Base-by-base conservation (phyloP, 1,140 invertebrate genomes). In the Telenomus remus region DNA sequence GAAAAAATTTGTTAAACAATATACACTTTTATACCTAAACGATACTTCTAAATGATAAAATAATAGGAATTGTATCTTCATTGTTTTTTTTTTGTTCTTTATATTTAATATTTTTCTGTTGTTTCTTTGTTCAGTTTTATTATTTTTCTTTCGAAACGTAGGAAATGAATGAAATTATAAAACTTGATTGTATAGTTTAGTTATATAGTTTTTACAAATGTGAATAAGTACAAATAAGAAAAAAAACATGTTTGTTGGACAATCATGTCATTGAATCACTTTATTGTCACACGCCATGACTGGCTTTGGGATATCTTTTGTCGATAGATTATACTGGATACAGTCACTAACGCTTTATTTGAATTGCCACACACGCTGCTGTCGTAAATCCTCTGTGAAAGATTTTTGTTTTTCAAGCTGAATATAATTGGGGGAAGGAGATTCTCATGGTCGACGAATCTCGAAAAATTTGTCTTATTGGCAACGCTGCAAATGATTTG, bases 281-380 rank as follows among this genome's bases (percentile, higher is more conserved):
- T 86, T 87, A 87, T 87, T 87, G 84, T 87, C 85, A 87, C 84
- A 82, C 84, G 84, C 85, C 85, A 87, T 84, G 76, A 82, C 82
- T 86, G 86, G 85, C 85, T 84, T 86, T 82, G 75, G 81, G 83
- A 80, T 85, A 85, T 86, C 83, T 85, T 86, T 86, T 82, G 85
- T 84, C 78, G 80, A 79, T 85, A 83, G 85, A 85, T 85, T 84
- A 85, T 84, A 86, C 79, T 85, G 83, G 79, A 86, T 86, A 86
- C 85, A 86, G 77, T 86, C 84, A 82, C 84, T 85, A 85, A 86
- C 82, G 82, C 80, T 81, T 83, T 83, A 84, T 83, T 79, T 84
- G 81, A 85, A 82, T 79, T 76, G 76, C 80, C 78, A 78, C 81
- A 79, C 71, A 74, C 69, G 61, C 75, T 78, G 79, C 79, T 79